Conservation (phyloP, 37 sponge, comb jelly and placozoan genomes). For the Halisarca cf. caerulea region DNA sequence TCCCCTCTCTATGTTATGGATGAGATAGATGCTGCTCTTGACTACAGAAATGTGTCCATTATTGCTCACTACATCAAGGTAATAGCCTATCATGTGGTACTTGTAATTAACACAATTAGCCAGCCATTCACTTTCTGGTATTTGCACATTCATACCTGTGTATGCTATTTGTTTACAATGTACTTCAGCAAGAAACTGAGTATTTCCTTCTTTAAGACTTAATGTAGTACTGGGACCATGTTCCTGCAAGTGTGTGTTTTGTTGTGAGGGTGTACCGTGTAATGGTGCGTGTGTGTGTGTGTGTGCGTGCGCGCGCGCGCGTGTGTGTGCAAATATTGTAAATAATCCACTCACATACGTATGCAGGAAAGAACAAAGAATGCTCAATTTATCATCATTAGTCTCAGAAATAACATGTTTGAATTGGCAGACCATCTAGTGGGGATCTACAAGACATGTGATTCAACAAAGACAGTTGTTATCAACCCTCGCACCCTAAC, state of each 20-base stretch:
- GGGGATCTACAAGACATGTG: slow-evolving; percentile 95
- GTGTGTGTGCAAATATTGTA: slow-evolving; percentile 5
- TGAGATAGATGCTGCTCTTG: slow-evolving; percentile 99
- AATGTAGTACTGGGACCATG: not conserved
- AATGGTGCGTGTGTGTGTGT: slow-evolving; percentile 1
- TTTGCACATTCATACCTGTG: too few species aligned
- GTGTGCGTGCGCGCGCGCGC: not conserved
- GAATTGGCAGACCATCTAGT: slow-evolving; percentile 92
- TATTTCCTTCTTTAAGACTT: not conserved
- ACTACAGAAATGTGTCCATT: slow-evolving; percentile 98
- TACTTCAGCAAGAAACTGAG: too few species aligned
- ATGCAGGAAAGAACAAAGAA: slow-evolving; percentile 97
- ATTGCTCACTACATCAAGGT: slow-evolving; percentile 99
- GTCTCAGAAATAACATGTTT: slow-evolving; percentile 98
- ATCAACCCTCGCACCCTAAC: slow-evolving; percentile 45
- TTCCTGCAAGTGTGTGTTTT: slow-evolving; percentile 6
- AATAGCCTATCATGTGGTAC: not conserved
- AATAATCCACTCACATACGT: not conserved
- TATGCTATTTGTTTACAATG: too few species aligned
- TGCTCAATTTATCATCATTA: slow-evolving; percentile 98
- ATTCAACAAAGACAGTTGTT: slow-evolving; percentile 85
- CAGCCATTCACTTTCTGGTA: too few species aligned
- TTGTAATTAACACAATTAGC: too few species aligned
- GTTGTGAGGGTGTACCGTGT: not conserved
- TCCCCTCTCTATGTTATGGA: slow-evolving; percentile 99